phyloP scores from a whole-genome alignment of 2,113 vertebrate species.

The Takifugu bimaculatus region DNA sequence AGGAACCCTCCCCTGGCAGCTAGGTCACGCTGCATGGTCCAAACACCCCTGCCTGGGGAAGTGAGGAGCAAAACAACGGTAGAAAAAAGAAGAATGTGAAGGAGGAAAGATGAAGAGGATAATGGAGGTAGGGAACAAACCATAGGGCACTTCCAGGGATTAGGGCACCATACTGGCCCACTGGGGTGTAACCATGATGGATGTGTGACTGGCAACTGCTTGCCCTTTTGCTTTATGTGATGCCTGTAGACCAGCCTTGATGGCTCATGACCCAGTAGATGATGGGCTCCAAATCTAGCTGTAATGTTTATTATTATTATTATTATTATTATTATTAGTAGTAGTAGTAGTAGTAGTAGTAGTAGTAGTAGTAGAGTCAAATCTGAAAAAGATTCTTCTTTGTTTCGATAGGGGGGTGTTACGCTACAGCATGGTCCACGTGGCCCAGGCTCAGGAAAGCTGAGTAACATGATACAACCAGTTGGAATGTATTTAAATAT shows the following conservation, averaged over 20 bases:
- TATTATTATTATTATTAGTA: no score
- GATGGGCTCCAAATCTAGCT: not conserved
- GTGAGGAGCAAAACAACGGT: conserved; percentile 67
- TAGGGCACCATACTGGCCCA: conserved; percentile 73
- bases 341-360: no score
- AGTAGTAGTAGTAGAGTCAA: no score
- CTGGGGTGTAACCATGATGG: conserved; percentile 73
- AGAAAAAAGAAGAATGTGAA: conserved; percentile 63
- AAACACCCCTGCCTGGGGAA: conserved; percentile 71
- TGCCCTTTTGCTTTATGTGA: conserved; percentile 70
- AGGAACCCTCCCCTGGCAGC: conserved; percentile 79
- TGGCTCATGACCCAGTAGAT: conserved; percentile 19
- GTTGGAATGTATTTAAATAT: no score
- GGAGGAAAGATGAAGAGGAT: conserved; percentile 60
- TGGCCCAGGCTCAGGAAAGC: no score
- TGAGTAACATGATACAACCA: no score
- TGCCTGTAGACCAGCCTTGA: conserved; percentile 36
- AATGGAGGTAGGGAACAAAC: conserved; percentile 62
- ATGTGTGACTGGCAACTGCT: conserved; percentile 66
- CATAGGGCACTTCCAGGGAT: conserved; percentile 76
- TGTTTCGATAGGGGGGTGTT: no score
- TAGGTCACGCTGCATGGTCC: conserved; percentile 76
- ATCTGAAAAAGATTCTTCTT: no score
- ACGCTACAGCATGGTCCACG: no score
- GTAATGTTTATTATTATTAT: no score